Evolutionary conservation across 2,113 vertebrate genomes (phyloP).

Genomic region (Cyphomyrus discorhynchus): DNA sequence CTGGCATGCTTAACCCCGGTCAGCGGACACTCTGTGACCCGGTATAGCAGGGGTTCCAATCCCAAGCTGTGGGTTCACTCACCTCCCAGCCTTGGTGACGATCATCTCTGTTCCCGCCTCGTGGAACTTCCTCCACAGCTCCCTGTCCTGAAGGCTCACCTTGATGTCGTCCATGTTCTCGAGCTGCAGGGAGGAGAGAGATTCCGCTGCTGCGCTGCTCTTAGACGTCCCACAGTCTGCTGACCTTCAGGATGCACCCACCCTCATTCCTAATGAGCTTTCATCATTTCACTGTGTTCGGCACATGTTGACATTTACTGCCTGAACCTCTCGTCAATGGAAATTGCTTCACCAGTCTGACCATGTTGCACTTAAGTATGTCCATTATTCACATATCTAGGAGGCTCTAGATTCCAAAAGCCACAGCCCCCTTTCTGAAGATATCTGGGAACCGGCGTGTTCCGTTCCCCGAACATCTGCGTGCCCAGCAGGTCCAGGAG

Average conservation of each 20-base stretch:
- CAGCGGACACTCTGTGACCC: not conserved
- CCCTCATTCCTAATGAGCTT: not conserved
- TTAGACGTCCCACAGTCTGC: not conserved
- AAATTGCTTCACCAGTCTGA: not conserved
- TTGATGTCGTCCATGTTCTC: slow-evolving; percentile 95
- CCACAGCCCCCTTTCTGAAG: not conserved
- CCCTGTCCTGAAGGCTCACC: slow-evolving; percentile 87
- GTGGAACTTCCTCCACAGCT: slow-evolving; percentile 97
- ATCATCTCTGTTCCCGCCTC: slow-evolving; percentile 97
- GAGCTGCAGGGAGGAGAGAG: not conserved
- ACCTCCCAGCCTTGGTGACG: slow-evolving; percentile 98
- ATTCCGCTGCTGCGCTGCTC: not conserved
- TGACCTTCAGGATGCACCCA: not conserved
- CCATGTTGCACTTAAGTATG: not conserved
- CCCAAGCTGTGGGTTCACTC: slow-evolving; percentile 39
- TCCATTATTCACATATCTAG: not conserved
- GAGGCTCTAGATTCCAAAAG: not conserved
- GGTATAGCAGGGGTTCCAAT: not conserved
- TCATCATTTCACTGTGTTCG: not conserved
- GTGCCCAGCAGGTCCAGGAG: not conserved
- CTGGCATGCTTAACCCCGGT: not conserved
- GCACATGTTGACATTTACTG: not conserved
- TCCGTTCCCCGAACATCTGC: not conserved
- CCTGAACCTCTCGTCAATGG: not conserved
- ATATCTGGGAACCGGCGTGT: not conserved